Evolutionary conservation across 2,888 invertebrate genomes (phyloP), one percentile per base, ranked within the genome.

Genomic region (Piscicola geometra): DNA sequence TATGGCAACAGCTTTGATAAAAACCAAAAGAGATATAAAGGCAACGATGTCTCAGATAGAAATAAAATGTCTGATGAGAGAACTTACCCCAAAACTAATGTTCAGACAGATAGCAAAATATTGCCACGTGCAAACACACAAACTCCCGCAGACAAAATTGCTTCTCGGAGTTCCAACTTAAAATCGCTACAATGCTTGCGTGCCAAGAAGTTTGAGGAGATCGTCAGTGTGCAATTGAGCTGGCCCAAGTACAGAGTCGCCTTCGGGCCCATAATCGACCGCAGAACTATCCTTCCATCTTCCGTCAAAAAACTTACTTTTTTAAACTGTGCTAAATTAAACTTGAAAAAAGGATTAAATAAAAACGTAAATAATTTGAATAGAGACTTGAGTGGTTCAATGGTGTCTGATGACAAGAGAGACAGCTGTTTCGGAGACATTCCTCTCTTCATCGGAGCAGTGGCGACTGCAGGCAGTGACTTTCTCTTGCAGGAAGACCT

Each of bases 401-500:
- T n/a, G n/a, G 3, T 18, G 2, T 5, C 15, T 5, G 30, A 35
- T 12, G 9, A 21, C 21, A 67, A 28, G 28, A 30, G n/a, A n/a
- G 41, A 33, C 5, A 25, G 52, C 28, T 56, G 32, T 35, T 76
- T 76, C 32, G 71, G 76, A 9, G 32, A 56, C 25, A 66, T 71
- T 12, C 71, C 71, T 18, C 80, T 84, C 3, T 82, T 84, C 81
- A 81, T 84, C 35, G 84, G 84, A 2, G 79, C 82, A 41, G 83
- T 82, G 50, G 81, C 81, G 68, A 83, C 81, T 78, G 87, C 87
- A 85, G 92, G 95, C 9, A 95, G 94, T 86, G 92, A 93, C 84
- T 92, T 93, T 73, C 91, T 98, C 85, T 92, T 92, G 81, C 93
- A 93, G 1, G 83, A 85, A 32, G 87, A 88, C 79, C 91, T 94